A percentile compares a stretch with the other conserved stretches of the same genome.
These are phyloP conservation scores for Notolepis coatsorum DNA, from an alignment of 2,797 vertebrate species.

Conservation along the genomic window DNA sequence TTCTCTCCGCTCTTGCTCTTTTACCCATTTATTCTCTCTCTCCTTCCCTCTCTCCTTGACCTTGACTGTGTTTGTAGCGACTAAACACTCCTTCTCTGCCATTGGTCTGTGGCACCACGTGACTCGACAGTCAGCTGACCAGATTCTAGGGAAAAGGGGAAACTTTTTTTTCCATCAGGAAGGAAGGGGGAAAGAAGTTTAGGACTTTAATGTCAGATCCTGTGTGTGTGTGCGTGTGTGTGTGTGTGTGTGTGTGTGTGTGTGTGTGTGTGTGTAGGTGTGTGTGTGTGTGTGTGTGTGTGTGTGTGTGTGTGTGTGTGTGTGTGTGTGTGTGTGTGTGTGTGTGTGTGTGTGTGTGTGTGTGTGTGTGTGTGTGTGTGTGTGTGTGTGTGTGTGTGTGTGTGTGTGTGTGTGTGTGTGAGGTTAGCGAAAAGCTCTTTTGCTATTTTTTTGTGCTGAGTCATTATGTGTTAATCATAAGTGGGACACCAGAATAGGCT, in stretches of 20 bases:
- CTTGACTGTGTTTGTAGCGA: slow-evolving; percentile 67
- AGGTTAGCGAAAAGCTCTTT: slow-evolving; percentile 24
- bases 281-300: too few species aligned
- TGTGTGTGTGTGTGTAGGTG: background rate
- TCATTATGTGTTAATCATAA: slow-evolving; percentile 65
- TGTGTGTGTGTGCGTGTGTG: slow-evolving; percentile 20
- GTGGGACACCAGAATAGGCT: slow-evolving; percentile 42
- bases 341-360: too few species aligned
- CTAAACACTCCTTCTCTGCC: slow-evolving; percentile 50
- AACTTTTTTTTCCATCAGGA: slow-evolving; percentile 66
- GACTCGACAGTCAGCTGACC: slow-evolving; percentile 70
- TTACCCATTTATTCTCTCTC: background rate
- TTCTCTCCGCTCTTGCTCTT: background rate
- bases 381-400: slow-evolving; percentile 7
- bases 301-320: background rate
- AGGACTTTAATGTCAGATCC: slow-evolving; percentile 42
- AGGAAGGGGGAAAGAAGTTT: slow-evolving; percentile 37
- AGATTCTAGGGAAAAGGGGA: slow-evolving; percentile 70
- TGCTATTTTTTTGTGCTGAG: slow-evolving; percentile 63
- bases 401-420: background rate
- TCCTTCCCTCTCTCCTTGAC: slow-evolving; percentile 63
- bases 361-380: background rate
- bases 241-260: slow-evolving; percentile 17
- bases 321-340: too few species aligned
- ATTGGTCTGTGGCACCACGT: slow-evolving; percentile 67